These are phyloP conservation scores for Globia sparganii DNA, from an alignment of 2,888 invertebrate species.

Conservation along the genomic window DNA sequence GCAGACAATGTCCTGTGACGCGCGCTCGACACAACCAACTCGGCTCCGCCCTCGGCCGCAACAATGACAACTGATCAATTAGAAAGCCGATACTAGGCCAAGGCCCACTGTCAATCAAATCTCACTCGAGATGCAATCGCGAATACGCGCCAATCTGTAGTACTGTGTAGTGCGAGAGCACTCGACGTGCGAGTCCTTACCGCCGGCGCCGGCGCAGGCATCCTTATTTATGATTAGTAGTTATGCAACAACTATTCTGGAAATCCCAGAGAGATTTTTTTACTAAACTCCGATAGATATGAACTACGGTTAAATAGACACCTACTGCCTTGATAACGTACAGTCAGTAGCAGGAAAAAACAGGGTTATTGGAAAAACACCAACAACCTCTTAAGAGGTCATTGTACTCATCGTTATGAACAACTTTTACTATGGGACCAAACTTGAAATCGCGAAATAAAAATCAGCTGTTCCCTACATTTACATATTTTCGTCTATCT, in stretches of 20 bases:
- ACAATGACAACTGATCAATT: constrained; percentile 67
- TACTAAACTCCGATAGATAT: constrained; percentile 17
- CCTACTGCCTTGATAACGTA: neutral
- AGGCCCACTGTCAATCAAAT: constrained; percentile 67
- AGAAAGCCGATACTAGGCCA: constrained; percentile 71
- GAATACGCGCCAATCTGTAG: constrained; percentile 31
- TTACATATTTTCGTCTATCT: too few relatives aligned
- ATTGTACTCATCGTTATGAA: too few relatives aligned
- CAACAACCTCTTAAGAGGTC: too few relatives aligned
- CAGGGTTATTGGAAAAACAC: too few relatives aligned
- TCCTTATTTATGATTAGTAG: constrained; percentile 49
- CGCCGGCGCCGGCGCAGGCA: constrained; percentile 12
- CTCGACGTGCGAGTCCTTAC: constrained; percentile 32
- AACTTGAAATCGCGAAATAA: too few relatives aligned
- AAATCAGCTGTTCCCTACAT: too few relatives aligned
- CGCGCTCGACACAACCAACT: constrained; percentile 23
- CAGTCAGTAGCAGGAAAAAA: constrained; percentile 12
- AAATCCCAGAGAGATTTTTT: constrained; percentile 50
- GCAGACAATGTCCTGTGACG: constrained; percentile 20
- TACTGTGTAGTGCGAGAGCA: constrained; percentile 3
- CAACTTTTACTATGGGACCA: too few relatives aligned
- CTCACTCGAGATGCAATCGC: constrained; percentile 56
- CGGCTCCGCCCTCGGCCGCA: constrained; percentile 36
- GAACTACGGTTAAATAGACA: neutral
- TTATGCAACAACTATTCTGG: constrained; percentile 48